Conservation (phyloP, 2,113 vertebrate genomes). For the Xyliphius kryptos region DNA sequence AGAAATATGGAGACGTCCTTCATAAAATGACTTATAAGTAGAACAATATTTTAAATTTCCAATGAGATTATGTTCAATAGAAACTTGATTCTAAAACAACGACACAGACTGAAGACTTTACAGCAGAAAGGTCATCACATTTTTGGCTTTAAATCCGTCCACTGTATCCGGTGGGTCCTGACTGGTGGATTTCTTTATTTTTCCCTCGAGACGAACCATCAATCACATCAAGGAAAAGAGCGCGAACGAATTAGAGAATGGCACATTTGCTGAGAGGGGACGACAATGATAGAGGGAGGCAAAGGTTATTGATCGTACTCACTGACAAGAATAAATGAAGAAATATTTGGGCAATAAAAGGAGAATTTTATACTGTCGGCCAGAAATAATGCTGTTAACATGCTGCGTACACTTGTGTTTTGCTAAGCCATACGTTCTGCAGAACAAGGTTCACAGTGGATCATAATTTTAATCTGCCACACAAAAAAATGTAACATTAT, state of each 20-base stretch:
- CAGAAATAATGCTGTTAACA: not conserved
- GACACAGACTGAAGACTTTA: too few relatives aligned
- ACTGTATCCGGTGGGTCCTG: not conserved
- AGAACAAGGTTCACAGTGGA: not conserved
- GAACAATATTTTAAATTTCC: too few relatives aligned
- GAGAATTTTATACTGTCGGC: slow-evolving; percentile 3
- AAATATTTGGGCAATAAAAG: slow-evolving; percentile 6
- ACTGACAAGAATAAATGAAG: slow-evolving; percentile 16
- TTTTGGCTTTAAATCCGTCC: not conserved
- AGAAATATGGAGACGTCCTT: too few relatives aligned
- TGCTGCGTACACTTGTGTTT: not conserved
- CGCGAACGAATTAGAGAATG: not conserved
- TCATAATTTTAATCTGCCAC: too few relatives aligned
- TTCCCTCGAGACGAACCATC: slow-evolving; percentile 4
- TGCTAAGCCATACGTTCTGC: not conserved
- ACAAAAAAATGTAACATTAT: too few relatives aligned
- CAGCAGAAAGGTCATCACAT: too few relatives aligned
- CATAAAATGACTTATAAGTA: too few relatives aligned
- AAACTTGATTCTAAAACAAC: too few relatives aligned
- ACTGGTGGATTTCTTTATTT: slow-evolving; percentile 4
- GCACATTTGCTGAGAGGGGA: not conserved
- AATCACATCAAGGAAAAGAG: slow-evolving; percentile 1
- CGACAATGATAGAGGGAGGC: slow-evolving; percentile 8
- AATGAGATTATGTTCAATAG: too few relatives aligned
- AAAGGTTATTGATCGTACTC: slow-evolving; percentile 4